Percentiles rank a stretch among this genome's conserved stretches.
These are phyloP conservation scores for Connochaetes taurinus DNA, from an alignment of 2,113 vertebrate genomes.

Conservation along the genomic window DNA sequence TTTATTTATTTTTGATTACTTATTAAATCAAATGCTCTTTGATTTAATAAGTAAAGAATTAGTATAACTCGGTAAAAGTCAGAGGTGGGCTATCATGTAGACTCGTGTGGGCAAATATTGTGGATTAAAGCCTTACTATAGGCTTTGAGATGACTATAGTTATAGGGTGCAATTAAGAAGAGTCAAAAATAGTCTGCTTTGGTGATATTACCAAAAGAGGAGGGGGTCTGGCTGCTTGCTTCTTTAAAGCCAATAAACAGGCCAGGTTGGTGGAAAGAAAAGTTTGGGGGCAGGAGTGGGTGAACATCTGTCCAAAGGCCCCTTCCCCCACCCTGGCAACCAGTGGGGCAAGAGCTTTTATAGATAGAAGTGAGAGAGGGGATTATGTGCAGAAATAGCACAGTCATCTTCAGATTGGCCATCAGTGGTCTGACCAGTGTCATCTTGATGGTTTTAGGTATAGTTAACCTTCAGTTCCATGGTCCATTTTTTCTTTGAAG, in stretches of 20 bases:
- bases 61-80: not conserved
- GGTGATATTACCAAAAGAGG: not conserved
- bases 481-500: not conserved
- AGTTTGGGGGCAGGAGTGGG: not conserved
- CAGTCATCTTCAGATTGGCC: not conserved
- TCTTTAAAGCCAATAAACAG: not conserved
- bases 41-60: not conserved
- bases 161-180: not conserved
- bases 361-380: not conserved
- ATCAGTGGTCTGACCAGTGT: not conserved
- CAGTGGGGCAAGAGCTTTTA: not conserved
- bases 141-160: not conserved
- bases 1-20: too few species aligned
- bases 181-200: not conserved
- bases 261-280: not conserved
- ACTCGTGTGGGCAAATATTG: rapidly evolving
- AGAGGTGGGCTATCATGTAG: not conserved
- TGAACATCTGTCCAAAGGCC: not conserved
- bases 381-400: not conserved
- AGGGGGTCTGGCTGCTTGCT: not conserved
- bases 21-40: not conserved
- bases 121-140: not conserved
- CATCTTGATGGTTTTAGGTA: not conserved
- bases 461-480: not conserved
- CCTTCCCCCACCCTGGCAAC: not conserved